Evolutionary conservation across 2,113 vertebrate genomes (phyloP).

Genomic region (Alligator mississippiensis): DNA sequence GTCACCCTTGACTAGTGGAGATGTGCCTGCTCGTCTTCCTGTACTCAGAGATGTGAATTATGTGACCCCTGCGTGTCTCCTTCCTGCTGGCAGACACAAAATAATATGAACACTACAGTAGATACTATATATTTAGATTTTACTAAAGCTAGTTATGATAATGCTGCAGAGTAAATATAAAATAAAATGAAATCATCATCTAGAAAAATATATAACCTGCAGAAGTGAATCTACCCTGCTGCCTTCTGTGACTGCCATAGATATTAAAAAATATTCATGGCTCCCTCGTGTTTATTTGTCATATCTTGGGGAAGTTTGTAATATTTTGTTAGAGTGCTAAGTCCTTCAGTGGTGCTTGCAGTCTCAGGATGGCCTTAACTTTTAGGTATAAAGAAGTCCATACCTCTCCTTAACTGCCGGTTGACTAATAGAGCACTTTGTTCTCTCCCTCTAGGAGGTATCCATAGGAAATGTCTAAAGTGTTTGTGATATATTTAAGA

Average conservation of each 20-base stretch:
- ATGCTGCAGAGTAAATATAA: background rate
- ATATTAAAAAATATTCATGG: background rate
- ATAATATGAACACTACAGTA: background rate
- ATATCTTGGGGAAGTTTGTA: background rate
- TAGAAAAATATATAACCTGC: background rate
- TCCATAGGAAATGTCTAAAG: background rate
- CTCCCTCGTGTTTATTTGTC: background rate
- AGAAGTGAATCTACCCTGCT: background rate
- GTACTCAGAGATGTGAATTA: background rate
- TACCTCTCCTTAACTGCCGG: background rate
- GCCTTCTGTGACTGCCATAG: rapidly evolving
- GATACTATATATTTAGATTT: background rate
- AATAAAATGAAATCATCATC: background rate
- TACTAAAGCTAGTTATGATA: background rate
- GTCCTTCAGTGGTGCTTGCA: background rate
- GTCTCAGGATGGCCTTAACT: background rate
- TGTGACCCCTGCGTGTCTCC: background rate
- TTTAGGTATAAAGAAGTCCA: background rate
- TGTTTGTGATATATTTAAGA: rapidly evolving
- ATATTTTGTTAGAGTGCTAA: background rate
- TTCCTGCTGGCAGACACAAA: background rate
- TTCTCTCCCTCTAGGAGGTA: background rate
- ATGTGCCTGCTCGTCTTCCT: too few relatives aligned
- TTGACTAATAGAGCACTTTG: rapidly evolving
- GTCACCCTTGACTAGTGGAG: too few relatives aligned